Evolutionary conservation across 92 coral and sea anemone species (phyloP), one percentile per base, ranked within the genome.

Genomic region (Virgularia gustaviana): DNA sequence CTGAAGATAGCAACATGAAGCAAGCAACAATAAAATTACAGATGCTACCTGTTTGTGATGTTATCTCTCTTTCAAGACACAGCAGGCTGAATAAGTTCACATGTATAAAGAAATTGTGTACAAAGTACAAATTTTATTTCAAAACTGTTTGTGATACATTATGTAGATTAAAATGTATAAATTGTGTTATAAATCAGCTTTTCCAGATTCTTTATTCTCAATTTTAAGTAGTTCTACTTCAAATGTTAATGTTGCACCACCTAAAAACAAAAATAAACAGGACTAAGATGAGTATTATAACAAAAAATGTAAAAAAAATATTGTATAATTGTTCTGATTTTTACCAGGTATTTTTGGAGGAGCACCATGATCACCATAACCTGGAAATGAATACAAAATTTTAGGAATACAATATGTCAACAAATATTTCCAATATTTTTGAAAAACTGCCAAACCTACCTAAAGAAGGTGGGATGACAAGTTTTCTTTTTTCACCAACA

Each of bases 171-270:
- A 53, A 53, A 9, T 53, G 0, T 25, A 24, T 2, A 12, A 16
- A 7, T 6, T 34, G 27, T 2, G 57, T 84, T 77, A 91, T 72
- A 91, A 79, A 42, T 91, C 98, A 54, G 71, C 41, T 60, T 58
- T 76, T 30, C 63, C n/a, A n/a, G n/a, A n/a, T n/a, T n/a, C 53
- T 20, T 82, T 83, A 44, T 80, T 72, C 41, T 84, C 90, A 53
- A 92, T 89, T 84, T 92, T 92, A 41, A 92, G 76, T n/a, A 92
- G 77, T 45, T 92, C 98, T 19, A 92, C 98, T 78, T 92, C 98
- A 83, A 92, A 92, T 27, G 82, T 81, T 52, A 92, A 89, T 33
- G 98, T 92, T 20, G 98, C 98, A n/a, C 98, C 96, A 42, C 98
- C 98, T 92, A 51, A n/a, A 55, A 85, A 72, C n/a, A 12, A 61